These are phyloP conservation scores for Pasiphila rectangulata DNA, from an alignment of 2,888 invertebrate genomes.

Conservation along the genomic window DNA sequence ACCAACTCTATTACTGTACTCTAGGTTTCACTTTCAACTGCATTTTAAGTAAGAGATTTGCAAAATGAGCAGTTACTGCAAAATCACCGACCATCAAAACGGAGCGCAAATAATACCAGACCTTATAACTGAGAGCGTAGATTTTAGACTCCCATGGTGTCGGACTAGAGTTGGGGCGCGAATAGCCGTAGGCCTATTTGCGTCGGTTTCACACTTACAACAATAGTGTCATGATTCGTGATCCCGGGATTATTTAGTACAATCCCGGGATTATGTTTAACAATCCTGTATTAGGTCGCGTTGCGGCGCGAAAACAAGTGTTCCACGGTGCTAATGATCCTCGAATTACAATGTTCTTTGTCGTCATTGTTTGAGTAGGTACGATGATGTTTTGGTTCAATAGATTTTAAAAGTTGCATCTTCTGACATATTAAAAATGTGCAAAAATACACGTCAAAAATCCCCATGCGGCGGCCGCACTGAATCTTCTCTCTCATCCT, in stretches of 20 bases:
- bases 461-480: too few species aligned
- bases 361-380: conserved; percentile 4
- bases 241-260: conserved; percentile 75
- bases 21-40: conserved; percentile 23
- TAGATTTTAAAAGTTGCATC: too few species aligned
- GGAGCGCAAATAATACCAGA: conserved; percentile 25
- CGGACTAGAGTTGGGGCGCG: conserved; percentile 33
- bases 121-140: not conserved
- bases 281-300: conserved; percentile 62
- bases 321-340: conserved; percentile 65
- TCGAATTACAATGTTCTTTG: conserved; percentile 55
- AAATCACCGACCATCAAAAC: conserved; percentile 34
- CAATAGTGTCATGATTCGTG: conserved; percentile 81
- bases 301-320: conserved; percentile 75
- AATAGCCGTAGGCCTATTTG: conserved; percentile 71
- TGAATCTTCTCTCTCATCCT: too few species aligned
- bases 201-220: conserved; percentile 81
- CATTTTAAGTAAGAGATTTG: conserved; percentile 31
- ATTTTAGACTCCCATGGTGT: conserved; percentile 30
- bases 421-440: too few species aligned
- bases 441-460: too few species aligned
- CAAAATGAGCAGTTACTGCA: conserved; percentile 48
- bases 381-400: conserved; percentile 4
- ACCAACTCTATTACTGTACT: not conserved
- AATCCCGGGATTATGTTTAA: conserved; percentile 52